Evolutionary conservation across 2,888 invertebrate species (phyloP).

Genomic region (Eubasilissa splendida): DNA sequence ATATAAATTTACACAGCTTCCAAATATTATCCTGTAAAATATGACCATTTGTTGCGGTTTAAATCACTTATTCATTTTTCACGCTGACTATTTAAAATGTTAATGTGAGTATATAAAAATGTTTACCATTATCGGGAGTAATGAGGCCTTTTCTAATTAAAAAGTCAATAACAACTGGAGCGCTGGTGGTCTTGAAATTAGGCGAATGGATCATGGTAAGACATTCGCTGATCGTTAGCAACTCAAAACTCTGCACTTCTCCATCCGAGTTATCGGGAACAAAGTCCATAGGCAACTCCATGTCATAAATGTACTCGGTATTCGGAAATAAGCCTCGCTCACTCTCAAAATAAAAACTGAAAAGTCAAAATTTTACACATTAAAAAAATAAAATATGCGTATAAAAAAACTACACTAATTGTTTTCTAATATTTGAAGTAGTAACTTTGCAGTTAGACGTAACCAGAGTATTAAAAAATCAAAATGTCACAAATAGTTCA

Average conservation of each 20-base stretch:
- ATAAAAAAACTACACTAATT: too few species aligned
- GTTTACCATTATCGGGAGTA: conserved; percentile 89
- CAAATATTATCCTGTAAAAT: too few species aligned
- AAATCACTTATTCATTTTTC: too few species aligned
- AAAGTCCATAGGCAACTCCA: conserved; percentile 92
- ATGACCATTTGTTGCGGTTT: too few species aligned
- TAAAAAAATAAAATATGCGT: neutral
- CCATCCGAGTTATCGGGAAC: conserved; percentile 94
- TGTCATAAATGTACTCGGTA: conserved; percentile 94
- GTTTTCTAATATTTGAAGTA: neutral
- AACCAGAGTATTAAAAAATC: too few species aligned
- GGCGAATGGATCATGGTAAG: conserved; percentile 85
- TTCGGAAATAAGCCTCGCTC: conserved; percentile 95
- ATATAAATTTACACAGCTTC: too few species aligned
- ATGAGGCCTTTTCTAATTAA: conserved; percentile 92
- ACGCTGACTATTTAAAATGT: too few species aligned
- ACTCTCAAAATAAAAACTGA: conserved; percentile 91
- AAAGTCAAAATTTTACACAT: conserved; percentile 59
- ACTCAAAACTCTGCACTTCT: conserved; percentile 93
- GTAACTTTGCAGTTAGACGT: neutral
- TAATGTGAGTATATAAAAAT: conserved; percentile 31
- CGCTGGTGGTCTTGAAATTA: conserved; percentile 95
- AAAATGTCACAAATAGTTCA: too few species aligned
- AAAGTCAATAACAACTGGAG: conserved; percentile 93
- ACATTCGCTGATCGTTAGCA: conserved; percentile 87